A percentile compares a stretch with the other conserved stretches of the same genome.
phyloP scores from a whole-genome alignment of 23 tunicate genomes.

The Phallusia fumigata region DNA sequence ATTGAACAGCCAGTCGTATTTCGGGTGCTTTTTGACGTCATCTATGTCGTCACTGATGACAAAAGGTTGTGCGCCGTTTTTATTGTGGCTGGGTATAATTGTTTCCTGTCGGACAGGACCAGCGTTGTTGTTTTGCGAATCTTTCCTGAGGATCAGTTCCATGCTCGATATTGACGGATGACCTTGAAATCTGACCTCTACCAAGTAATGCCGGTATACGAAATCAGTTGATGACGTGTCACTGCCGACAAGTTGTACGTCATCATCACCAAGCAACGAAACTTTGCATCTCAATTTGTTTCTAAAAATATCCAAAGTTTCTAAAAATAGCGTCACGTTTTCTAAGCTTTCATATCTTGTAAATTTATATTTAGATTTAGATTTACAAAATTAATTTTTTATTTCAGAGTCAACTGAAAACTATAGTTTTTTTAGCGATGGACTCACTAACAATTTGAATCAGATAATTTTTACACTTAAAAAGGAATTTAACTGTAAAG shows the following conservation, averaged over 20 bases:
- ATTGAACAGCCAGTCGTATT: background rate
- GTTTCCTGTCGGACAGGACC: constrained; percentile 6
- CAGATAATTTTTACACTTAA: no score
- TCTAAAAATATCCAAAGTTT: background rate
- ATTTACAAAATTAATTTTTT: no score
- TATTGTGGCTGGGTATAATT: background rate
- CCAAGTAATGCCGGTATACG: constrained; percentile 34
- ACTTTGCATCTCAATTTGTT: constrained; percentile 48
- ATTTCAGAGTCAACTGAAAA: no score
- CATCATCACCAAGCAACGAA: constrained; percentile 24
- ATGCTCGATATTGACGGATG: constrained; percentile 45
- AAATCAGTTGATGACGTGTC: background rate
- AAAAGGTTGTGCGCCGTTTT: background rate
- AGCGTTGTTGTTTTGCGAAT: background rate
- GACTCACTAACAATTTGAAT: no score
- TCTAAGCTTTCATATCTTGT: no score
- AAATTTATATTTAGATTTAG: no score
- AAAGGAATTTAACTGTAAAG: background rate
- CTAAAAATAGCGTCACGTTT: background rate
- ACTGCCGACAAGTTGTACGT: background rate
- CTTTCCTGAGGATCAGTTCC: constrained; percentile 43
- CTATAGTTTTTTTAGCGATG: no score
- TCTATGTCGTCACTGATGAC: background rate
- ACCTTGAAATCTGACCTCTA: constrained; percentile 53
- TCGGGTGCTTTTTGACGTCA: background rate